phyloP scores from a whole-genome alignment of 1,140 invertebrate species.

The Archivesica marissinica region DNA sequence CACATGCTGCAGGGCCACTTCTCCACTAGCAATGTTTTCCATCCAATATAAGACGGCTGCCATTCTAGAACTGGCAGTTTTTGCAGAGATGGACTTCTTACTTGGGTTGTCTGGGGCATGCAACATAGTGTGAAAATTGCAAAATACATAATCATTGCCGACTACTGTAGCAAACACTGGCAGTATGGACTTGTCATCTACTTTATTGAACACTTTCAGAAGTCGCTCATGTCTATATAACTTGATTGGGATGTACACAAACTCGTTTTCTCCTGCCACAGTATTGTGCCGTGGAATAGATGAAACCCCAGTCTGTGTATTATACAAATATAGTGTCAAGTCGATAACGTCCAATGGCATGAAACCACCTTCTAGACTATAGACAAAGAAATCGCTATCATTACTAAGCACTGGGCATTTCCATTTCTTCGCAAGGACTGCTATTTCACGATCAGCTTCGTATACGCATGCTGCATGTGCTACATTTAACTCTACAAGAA shows the following conservation, averaged over 20 bases:
- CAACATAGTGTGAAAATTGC: constrained; percentile 88
- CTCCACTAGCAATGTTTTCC: constrained; percentile 86
- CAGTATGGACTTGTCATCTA: constrained; percentile 83
- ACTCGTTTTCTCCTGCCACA: constrained; percentile 59
- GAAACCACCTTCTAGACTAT: constrained; percentile 89
- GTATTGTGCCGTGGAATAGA: not conserved
- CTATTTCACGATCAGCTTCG: constrained; percentile 94
- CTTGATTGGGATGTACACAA: constrained; percentile 86
- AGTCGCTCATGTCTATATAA: constrained; percentile 90
- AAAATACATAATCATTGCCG: constrained; percentile 94
- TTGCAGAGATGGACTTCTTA: constrained; percentile 74
- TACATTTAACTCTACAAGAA: constrained; percentile 88
- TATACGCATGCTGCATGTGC: constrained; percentile 90
- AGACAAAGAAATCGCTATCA: constrained; percentile 96
- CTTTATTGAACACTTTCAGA: constrained; percentile 85
- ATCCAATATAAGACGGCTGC: constrained; percentile 90
- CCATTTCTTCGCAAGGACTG: constrained; percentile 89
- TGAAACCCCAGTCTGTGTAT: constrained; percentile 13
- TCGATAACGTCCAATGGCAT: constrained; percentile 91
- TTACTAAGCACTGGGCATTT: constrained; percentile 93
- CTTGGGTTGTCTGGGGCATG: constrained; percentile 85
- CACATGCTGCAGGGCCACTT: constrained; percentile 88
- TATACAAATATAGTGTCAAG: constrained; percentile 63
- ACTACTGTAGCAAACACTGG: constrained; percentile 92
- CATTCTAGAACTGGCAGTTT: constrained; percentile 87